Base-by-base conservation (phyloP, 1,140 invertebrate genomes). In the Teleopsis dalmanni region DNA sequence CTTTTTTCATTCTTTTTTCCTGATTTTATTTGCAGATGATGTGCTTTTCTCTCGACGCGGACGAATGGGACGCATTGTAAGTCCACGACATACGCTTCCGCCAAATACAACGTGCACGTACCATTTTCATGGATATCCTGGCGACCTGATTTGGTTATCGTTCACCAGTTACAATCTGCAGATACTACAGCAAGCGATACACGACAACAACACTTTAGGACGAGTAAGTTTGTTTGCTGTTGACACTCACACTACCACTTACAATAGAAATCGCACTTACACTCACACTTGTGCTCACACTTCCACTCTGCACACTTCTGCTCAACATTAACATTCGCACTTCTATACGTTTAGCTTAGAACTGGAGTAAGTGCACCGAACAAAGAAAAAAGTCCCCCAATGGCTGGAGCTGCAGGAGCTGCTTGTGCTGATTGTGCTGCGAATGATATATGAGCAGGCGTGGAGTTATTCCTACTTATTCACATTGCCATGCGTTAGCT, bases 31-130 rank as follows among this genome's bases (percentile, higher is more conserved):
- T 47, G 9, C 57, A 70, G 68, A 70, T 59, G 76, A 52, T 76
- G 77, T 58, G 56, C 73, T 57, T 71, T 77, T 65, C 72, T 75
- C 54, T 64, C 70, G 75, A 40, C 71, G 73, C 47, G 81, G 76
- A 23, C 72, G 75, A 23, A 75, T 72, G 67, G 87, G 87, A 3
- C 71, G 76, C 42, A 70, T 93, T 22, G 75, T 84, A 26, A 88
- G 85, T 52, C 87, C 88, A 1, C 75, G 84, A 38, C 89, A 92
- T 71, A 88, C 88, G 16, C 72, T 92, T 42, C 84, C 88, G 34
- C 85, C 86, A 3, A 87, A 87, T 55, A 88, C 87, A 27, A 91
- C 85, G 10, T 93, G 89, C 72, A 85, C 82, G 14, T 92, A 89
- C 79, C 83, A 81, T 51, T 88, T 93, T 60, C 78, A 82, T 55